These are phyloP conservation scores for Cardinalis cardinalis DNA, from an alignment of 2,113 vertebrate species.

Conservation along the genomic window DNA sequence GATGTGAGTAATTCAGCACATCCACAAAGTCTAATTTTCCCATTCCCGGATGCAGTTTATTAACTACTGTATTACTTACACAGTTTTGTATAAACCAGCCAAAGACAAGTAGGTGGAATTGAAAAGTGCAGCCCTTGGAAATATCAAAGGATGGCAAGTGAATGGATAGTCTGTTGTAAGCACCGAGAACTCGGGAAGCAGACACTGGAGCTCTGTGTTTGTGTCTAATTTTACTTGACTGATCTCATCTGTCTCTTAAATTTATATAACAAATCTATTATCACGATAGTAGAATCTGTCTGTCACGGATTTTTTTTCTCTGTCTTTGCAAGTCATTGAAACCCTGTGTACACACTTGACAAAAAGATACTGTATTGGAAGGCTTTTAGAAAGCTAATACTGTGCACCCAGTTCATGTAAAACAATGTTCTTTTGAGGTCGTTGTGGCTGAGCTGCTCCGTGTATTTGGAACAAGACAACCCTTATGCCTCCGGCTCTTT, in stretches of 20 bases:
- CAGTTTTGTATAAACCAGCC: not conserved
- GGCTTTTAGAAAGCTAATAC: slow-evolving; percentile 41
- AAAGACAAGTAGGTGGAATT: slow-evolving; percentile 19
- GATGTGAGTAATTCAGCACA: not conserved
- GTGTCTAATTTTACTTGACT: slow-evolving; percentile 16
- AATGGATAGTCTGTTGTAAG: slow-evolving; percentile 8
- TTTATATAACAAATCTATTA: slow-evolving; percentile 48
- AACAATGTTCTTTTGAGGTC: slow-evolving; percentile 60
- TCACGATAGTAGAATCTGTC: not conserved
- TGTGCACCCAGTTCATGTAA: not conserved
- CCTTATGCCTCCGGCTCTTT: slow-evolving; percentile 33
- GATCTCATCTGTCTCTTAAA: slow-evolving; percentile 47
- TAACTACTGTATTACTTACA: not conserved
- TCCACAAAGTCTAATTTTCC: not conserved
- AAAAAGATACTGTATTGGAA: slow-evolving; percentile 28
- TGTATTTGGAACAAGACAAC: slow-evolving; percentile 25
- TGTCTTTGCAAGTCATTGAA: slow-evolving; percentile 21
- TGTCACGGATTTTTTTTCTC: slow-evolving; percentile 22
- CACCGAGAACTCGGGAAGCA: accelerated
- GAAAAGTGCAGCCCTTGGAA: slow-evolving; percentile 3
- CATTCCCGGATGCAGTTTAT: not conserved
- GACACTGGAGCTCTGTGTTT: slow-evolving; percentile 20
- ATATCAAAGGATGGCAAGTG: slow-evolving; percentile 26
- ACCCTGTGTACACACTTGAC: not conserved
- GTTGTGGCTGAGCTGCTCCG: not conserved